These are phyloP conservation scores for Diacarnus erythraeanus DNA, from an alignment of 37 sponge, comb jelly and placozoan species.

Conservation along the genomic window DNA sequence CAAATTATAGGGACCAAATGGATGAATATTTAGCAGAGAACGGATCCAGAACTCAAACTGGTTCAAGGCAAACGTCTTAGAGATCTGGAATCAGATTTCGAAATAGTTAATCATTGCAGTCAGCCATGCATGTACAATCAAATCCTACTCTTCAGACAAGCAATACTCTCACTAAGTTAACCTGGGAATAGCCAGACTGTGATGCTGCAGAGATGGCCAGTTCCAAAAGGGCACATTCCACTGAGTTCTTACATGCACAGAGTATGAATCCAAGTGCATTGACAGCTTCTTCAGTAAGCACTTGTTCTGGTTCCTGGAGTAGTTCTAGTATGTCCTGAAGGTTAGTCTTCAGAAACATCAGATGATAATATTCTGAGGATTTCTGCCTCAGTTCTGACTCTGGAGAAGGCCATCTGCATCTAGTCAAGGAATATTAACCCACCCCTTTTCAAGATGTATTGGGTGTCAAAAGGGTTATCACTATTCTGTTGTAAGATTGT, in stretches of 20 bases:
- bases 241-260: conserved; percentile 7
- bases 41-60: conserved; percentile 58
- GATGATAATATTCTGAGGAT: conserved; percentile 39
- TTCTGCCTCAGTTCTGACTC: conserved; percentile 43
- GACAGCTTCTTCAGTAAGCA: conserved; percentile 33
- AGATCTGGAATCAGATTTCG: conserved; percentile 15
- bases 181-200: conserved; percentile 37
- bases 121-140: no score
- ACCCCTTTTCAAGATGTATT: no score
- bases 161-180: background rate
- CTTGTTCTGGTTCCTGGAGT: background rate
- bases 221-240: conserved; percentile 9
- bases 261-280: conserved; percentile 44
- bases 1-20: conserved; percentile 51
- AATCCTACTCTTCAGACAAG: background rate
- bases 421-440: background rate
- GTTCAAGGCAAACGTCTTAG: conserved; percentile 25
- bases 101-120: background rate
- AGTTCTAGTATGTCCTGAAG: conserved; percentile 49
- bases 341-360: conserved; percentile 31
- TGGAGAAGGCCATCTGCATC: conserved; percentile 64
- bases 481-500: no score
- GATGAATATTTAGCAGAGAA: conserved; percentile 25
- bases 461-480: no score
- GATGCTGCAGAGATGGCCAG: conserved; percentile 26